Evolutionary conservation across 2,113 vertebrate genomes (phyloP).

Genomic region (Lamprologus ornatipinnis): DNA sequence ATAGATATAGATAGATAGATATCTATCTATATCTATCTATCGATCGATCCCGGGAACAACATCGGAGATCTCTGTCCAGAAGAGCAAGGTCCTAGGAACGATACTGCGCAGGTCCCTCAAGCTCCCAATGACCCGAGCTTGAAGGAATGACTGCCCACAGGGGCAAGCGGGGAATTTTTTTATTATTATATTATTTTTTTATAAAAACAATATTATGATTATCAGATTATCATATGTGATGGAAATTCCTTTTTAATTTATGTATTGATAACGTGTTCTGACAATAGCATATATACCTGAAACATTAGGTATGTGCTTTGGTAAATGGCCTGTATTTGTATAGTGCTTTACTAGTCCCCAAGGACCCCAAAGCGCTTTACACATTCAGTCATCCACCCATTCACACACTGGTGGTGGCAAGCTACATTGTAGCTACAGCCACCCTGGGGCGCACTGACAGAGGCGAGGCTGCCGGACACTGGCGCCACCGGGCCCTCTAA

Average conservation of each 20-base stretch:
- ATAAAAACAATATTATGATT: not conserved
- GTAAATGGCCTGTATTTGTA: not conserved
- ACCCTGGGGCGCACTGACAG: not conserved
- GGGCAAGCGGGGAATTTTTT: not conserved
- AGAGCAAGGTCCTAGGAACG: not conserved
- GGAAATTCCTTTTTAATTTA: not conserved
- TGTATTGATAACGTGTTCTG: not conserved
- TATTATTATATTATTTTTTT: not conserved
- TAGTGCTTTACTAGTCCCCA: not conserved
- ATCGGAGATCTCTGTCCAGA: not conserved
- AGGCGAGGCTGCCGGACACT: not conserved
- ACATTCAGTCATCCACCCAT: not conserved
- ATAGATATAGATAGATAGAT: no score
- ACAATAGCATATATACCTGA: not conserved
- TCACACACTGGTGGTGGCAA: not conserved
- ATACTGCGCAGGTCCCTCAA: not conserved
- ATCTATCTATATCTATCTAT: no score
- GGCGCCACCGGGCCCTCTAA: not conserved
- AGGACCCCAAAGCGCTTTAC: not conserved
- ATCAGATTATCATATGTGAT: not conserved
- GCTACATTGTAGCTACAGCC: not conserved
- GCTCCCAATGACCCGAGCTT: not conserved
- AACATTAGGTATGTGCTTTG: not conserved
- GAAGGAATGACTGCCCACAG: not conserved
- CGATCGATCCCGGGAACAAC: not conserved